Percentiles rank a stretch among this genome's conserved stretches.
These are phyloP conservation scores for Heliconius eleuchia DNA, from an alignment of 1,140 invertebrate species.

Conservation along the genomic window DNA sequence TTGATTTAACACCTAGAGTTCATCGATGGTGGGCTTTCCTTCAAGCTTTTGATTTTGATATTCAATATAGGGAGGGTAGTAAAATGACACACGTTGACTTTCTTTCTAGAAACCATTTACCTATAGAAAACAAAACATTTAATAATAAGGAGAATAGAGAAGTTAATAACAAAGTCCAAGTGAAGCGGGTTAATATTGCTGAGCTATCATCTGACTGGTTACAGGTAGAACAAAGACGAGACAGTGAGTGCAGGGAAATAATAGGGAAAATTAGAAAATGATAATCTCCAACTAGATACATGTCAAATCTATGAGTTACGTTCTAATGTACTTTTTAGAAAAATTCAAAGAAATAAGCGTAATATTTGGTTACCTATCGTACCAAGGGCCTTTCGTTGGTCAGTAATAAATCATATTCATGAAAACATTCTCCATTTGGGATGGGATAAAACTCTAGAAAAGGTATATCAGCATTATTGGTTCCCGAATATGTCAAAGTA, in stretches of 20 bases:
- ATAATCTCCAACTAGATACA: not conserved
- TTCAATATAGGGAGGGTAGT: conserved; percentile 49
- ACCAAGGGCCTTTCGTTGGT: conserved; percentile 38
- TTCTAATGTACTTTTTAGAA: not conserved
- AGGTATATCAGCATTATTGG: no score
- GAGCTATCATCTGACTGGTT: conserved; percentile 44
- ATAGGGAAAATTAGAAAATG: conserved; percentile 28
- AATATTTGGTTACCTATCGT: conserved; percentile 39
- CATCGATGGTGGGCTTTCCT: conserved; percentile 36
- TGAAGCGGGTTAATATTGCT: not conserved
- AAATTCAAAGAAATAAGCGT: not conserved
- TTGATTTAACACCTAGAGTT: conserved; percentile 32
- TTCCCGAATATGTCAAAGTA: conserved; percentile 18
- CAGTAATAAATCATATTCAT: conserved; percentile 41
- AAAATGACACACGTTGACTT: conserved; percentile 46
- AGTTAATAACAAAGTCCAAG: no score
- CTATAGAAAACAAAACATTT: not conserved
- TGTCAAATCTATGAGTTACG: not conserved
- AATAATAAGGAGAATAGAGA: no score
- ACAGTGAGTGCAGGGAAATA: conserved; percentile 39
- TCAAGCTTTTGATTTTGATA: conserved; percentile 45
- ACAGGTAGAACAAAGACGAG: conserved; percentile 41
- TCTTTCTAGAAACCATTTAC: conserved; percentile 54
- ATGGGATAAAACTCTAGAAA: not conserved
- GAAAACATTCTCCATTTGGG: conserved; percentile 10